Percentiles rank a stretch among this genome's conserved stretches.
Conservation (phyloP, 92 coral and sea anemone genomes). For the Epizoanthus rinbou region DNA sequence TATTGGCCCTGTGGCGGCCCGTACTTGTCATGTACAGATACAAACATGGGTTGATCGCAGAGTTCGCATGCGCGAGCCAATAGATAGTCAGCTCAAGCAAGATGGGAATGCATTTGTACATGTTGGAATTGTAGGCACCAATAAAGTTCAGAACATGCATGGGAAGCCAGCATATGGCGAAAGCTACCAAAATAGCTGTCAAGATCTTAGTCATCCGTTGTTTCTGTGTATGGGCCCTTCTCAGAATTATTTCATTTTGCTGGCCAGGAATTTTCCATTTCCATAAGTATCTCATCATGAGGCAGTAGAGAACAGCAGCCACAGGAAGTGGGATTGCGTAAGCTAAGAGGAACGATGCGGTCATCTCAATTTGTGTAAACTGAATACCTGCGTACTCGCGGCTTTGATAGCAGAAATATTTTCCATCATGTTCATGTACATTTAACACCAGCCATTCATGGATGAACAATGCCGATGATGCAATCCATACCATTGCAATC, state of each 20-base stretch:
- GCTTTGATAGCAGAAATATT: constrained; percentile 24
- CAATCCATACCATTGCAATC: constrained; percentile 10
- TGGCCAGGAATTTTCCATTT: constrained; percentile 34
- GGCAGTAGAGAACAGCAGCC: constrained; percentile 13
- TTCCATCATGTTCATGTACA: constrained; percentile 8
- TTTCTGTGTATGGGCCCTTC: constrained; percentile 31
- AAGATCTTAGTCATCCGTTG: constrained; percentile 32
- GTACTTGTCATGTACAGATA: constrained; percentile 31
- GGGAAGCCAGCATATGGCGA: constrained; percentile 35
- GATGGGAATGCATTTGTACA: constrained; percentile 20
- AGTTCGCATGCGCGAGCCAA: constrained; percentile 40
- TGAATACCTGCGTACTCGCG: neutral
- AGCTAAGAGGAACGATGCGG: neutral
- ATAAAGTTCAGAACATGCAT: constrained; percentile 16
- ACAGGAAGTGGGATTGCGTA: constrained; percentile 29
- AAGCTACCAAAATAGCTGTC: constrained; percentile 23
- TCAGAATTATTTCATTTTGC: constrained; percentile 17
- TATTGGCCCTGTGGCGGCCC: constrained; percentile 17
- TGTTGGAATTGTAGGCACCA: neutral
- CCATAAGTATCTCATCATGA: constrained; percentile 35
- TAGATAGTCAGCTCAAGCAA: constrained; percentile 10
- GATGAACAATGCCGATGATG: neutral
- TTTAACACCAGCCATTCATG: constrained; percentile 25
- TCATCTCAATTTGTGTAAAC: constrained; percentile 30
- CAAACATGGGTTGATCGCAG: constrained; percentile 36